Evolutionary conservation across 2,797 vertebrate genomes (phyloP), one percentile per base, ranked within the genome.

Genomic region (Crocodylus rhombifer): DNA sequence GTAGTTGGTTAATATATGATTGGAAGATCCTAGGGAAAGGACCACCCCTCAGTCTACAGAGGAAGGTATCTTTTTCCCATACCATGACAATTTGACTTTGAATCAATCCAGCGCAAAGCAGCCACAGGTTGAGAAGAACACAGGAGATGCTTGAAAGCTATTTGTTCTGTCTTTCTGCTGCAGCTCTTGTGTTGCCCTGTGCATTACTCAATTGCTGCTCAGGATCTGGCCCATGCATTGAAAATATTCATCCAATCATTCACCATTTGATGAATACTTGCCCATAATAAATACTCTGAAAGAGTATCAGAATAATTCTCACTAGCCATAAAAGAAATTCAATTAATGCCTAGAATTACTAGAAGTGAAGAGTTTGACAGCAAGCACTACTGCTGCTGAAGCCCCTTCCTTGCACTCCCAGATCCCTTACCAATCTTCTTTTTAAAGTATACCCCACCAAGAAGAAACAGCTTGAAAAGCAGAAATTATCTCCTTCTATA

Each of bases 331-430:
- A 57, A 17, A n/a, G 4, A 75, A 57, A 33, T 64, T 80, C 65
- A 42, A 9, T 16, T 28, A 84, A 20, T 26, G 42, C 21, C 12
- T 69, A 42, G 14, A 69, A 17, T 16, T 69, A 58, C 4, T 51
- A 33, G 64, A 77, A 2, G 56, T 84, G n/a, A 25, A 10, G 67
- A 87, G 33, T 57, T 84, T 75, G 33, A 1, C 30, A 87, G 8
- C 17, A 71, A 2, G 4, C 2, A 18, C 81, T 71, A 79, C 36
- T 0, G 18, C 5, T 78, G 8, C 26, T 69, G 61, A 86, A 89
- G 77, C 1, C 0, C 14, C 1, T 9, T 60, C 16, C 9, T 73
- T 4, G 42, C 42, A 10, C 33, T 14, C 6, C 20, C 77, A 42
- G 65, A 30, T 56, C 55, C 56, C 8, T 2, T 60, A 2, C 21